A percentile compares a stretch with the other conserved stretches of the same genome.
phyloP scores from a whole-genome alignment of 2,888 invertebrate species.

The Endotricha flammealis region DNA sequence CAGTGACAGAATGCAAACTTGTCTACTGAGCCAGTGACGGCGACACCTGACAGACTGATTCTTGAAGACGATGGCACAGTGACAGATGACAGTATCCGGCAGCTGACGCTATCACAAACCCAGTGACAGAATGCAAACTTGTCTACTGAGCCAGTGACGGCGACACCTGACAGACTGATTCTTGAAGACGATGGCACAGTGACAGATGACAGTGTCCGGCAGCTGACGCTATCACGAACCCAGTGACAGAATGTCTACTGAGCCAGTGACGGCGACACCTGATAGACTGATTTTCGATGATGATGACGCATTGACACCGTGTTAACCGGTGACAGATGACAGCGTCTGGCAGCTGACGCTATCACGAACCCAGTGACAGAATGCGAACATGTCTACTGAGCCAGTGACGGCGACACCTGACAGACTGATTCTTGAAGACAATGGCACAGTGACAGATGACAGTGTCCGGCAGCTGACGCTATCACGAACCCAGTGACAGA shows the following conservation, averaged over 20 bases:
- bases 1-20: slow-evolving; percentile 31
- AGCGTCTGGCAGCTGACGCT: neutral
- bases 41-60: slow-evolving; percentile 4
- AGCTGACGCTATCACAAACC: slow-evolving; percentile 16
- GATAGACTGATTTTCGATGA: neutral
- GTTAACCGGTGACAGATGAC: neutral
- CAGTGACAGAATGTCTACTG: slow-evolving; percentile 26
- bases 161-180: no score
- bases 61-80: no score
- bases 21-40: slow-evolving; percentile 16
- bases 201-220: no score
- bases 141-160: no score
- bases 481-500: slow-evolving; percentile 35
- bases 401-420: neutral
- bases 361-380: slow-evolving; percentile 39
- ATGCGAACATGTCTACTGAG: slow-evolving; percentile 20
- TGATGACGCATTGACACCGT: no score
- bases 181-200: no score
- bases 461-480: slow-evolving; percentile 11
- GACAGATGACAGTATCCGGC: no score
- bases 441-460: neutral
- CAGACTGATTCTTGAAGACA: neutral
- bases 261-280: slow-evolving; percentile 10
- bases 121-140: no score
- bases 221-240: no score